Evolutionary conservation across 1,140 invertebrate genomes (phyloP).

Genomic region (Druon quercuslanigerum): DNA sequence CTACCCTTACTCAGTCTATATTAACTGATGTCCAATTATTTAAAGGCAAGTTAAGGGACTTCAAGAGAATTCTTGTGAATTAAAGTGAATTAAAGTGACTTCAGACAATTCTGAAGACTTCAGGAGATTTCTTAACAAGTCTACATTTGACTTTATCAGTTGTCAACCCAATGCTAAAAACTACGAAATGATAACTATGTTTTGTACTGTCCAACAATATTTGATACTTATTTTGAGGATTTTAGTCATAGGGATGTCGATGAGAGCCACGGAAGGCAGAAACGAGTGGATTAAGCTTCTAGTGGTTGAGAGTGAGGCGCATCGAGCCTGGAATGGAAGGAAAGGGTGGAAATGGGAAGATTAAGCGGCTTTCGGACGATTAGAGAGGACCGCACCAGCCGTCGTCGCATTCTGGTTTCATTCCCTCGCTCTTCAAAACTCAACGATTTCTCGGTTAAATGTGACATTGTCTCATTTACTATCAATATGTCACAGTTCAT

Average conservation of each 20-base stretch:
- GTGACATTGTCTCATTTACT: conserved; percentile 1
- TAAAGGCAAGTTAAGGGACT: too few species aligned
- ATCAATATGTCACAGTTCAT: not conserved
- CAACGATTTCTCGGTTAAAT: conserved; percentile 52
- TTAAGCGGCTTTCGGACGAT: conserved; percentile 67
- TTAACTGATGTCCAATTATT: too few species aligned
- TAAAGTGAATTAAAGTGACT: too few species aligned
- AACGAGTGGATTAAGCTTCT: conserved; percentile 8
- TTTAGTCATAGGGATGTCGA: not conserved
- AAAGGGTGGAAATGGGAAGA: conserved; percentile 35
- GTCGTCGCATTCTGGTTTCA: conserved; percentile 52
- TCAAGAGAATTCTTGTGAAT: too few species aligned
- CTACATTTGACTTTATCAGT: too few species aligned
- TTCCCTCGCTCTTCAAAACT: conserved; percentile 55
- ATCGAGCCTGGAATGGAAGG: conserved; percentile 18
- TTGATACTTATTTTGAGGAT: conserved; percentile 22
- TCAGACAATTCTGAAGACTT: too few species aligned
- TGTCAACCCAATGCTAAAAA: too few species aligned
- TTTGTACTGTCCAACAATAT: not conserved
- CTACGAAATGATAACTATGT: too few species aligned
- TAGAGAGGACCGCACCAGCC: conserved; percentile 56
- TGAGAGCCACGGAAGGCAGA: not conserved
- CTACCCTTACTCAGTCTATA: too few species aligned
- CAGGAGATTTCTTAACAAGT: too few species aligned
- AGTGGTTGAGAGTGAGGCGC: conserved; percentile 6